These are phyloP conservation scores for Caenorhabditis japonica DNA, from an alignment of 2,888 invertebrate species.

Conservation along the genomic window DNA sequence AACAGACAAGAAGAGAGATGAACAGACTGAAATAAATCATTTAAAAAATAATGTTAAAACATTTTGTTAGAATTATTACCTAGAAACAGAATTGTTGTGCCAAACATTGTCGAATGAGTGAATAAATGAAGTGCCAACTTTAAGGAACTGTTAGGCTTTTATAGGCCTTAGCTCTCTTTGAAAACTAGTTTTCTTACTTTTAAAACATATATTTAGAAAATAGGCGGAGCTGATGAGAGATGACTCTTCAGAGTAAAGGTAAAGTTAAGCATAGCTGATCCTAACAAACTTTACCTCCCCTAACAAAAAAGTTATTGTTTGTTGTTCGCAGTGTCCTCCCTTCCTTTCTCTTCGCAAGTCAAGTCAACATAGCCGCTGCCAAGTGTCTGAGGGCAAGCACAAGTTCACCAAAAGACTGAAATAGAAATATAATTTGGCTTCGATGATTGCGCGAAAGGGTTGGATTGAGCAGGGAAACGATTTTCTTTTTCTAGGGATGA, in stretches of 20 bases:
- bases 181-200: slow-evolving; percentile 22
- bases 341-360: no score
- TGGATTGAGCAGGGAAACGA: slow-evolving; percentile 1
- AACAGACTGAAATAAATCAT: slow-evolving; percentile 12
- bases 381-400: slow-evolving; percentile 41
- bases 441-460: slow-evolving; percentile 20
- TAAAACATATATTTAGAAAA: slow-evolving; percentile 47
- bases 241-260: slow-evolving; percentile 36
- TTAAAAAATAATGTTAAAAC: background rate
- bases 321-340: slow-evolving; percentile 43
- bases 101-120: slow-evolving; percentile 20
- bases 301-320: slow-evolving; percentile 36
- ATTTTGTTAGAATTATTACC: slow-evolving; percentile 12
- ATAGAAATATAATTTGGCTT: no score
- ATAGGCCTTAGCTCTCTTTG: slow-evolving; percentile 18
- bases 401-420: slow-evolving; percentile 45
- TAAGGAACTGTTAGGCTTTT: slow-evolving; percentile 13
- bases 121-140: background rate
- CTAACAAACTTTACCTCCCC: slow-evolving; percentile 45
- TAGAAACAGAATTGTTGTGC: slow-evolving; percentile 13
- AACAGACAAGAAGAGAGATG: background rate
- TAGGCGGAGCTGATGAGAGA: slow-evolving; percentile 18
- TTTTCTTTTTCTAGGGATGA: slow-evolving; percentile 7
- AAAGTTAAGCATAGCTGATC: slow-evolving; percentile 49
- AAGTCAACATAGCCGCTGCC: slow-evolving; percentile 46